These are phyloP conservation scores for Nezara viridula DNA, from an alignment of 2,888 invertebrate genomes.

Conservation along the genomic window DNA sequence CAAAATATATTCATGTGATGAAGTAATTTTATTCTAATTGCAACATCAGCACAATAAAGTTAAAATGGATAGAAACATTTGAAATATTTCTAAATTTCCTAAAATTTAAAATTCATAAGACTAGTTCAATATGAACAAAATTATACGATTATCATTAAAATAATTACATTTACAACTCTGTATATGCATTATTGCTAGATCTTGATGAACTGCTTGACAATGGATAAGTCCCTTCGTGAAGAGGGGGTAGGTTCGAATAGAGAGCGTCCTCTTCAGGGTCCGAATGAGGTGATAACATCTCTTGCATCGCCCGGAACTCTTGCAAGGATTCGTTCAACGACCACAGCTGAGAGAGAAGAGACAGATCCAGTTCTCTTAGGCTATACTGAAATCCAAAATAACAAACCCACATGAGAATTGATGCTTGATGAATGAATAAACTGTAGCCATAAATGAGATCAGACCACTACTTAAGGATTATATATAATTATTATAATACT, in stretches of 20 bases:
- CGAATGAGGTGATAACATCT: constrained; percentile 67
- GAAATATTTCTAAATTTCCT: not conserved
- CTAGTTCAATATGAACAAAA: constrained; percentile 4
- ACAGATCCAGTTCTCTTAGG: constrained; percentile 89
- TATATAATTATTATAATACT: no score
- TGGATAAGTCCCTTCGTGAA: constrained; percentile 62
- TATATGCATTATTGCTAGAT: constrained; percentile 65
- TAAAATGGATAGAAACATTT: not conserved
- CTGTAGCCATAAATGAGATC: no score
- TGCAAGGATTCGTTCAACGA: constrained; percentile 93
- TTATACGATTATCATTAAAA: not conserved
- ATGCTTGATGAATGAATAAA: not conserved
- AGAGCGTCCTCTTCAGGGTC: constrained; percentile 66
- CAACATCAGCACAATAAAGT: not conserved
- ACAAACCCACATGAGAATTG: constrained; percentile 47
- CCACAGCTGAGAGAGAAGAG: constrained; percentile 91
- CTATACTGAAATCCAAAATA: constrained; percentile 79
- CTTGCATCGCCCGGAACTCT: constrained; percentile 82
- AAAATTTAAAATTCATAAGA: not conserved
- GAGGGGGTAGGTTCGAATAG: constrained; percentile 64
- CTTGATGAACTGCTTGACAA: constrained; percentile 65
- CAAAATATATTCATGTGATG: not conserved
- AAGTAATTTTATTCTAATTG: not conserved
- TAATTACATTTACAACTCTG: constrained; percentile 62
- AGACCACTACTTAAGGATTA: no score